A percentile compares a stretch with the other conserved stretches of the same genome.
phyloP scores from a whole-genome alignment of 2,797 vertebrate species.

The Astyanax mexicanus region DNA sequence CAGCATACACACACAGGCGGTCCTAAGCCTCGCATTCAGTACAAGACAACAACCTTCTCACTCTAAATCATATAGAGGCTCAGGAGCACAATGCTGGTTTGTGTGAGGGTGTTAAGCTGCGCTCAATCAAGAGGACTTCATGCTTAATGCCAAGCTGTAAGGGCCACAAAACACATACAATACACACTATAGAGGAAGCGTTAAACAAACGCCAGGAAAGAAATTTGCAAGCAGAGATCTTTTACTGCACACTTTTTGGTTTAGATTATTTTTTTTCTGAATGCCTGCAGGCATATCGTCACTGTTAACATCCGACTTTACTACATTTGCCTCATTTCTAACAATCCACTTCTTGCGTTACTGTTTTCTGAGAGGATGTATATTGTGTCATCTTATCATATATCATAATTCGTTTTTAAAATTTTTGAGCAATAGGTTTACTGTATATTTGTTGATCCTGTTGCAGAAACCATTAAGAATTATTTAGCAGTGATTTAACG shows the following conservation, averaged over 20 bases:
- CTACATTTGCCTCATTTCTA: no score
- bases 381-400: no score
- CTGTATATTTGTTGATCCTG: no score
- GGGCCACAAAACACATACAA: not conserved
- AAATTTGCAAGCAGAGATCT: not conserved
- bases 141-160: slow-evolving; percentile 28
- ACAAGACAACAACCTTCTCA: slow-evolving; percentile 25
- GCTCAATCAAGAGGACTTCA: slow-evolving; percentile 23
- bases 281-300: not conserved
- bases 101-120: slow-evolving; percentile 14
- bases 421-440: no score
- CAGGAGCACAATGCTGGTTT: not conserved
- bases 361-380: no score
- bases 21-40: slow-evolving; percentile 18
- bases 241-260: not conserved
- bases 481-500: no score
- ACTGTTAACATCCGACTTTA: not conserved
- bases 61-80: slow-evolving; percentile 26
- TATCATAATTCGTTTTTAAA: no score
- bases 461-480: no score
- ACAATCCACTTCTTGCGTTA: no score
- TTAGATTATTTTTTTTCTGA: not conserved
- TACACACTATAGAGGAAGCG: slow-evolving; percentile 10
- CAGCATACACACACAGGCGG: slow-evolving; percentile 24
- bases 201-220: no score